Percentiles rank a stretch among this genome's conserved stretches.
phyloP scores from a whole-genome alignment of 2,797 vertebrate species.

The Bovichtus diacanthus region DNA sequence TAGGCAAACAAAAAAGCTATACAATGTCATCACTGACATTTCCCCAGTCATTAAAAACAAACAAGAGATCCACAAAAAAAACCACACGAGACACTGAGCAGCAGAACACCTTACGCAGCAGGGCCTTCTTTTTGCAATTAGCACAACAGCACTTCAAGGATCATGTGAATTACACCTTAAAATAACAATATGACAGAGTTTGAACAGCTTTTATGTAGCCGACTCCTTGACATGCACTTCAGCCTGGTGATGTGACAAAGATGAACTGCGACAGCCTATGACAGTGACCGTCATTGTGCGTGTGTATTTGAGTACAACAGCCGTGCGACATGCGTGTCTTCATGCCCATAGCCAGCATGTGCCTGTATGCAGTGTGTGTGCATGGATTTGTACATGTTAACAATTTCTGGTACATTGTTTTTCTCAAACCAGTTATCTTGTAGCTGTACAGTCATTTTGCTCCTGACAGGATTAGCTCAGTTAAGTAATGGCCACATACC shows the following conservation, averaged over 20 bases:
- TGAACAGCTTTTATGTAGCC: not conserved
- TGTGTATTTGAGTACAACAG: not conserved
- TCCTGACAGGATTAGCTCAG: not conserved
- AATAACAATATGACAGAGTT: not conserved
- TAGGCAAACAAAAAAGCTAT: not conserved
- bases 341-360: not conserved
- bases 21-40: not conserved
- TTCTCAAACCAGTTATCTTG: not conserved
- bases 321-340: not conserved
- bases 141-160: not conserved
- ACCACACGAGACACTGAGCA: not conserved
- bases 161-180: not conserved
- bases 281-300: not conserved
- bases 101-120: too few relatives aligned
- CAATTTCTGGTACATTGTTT: not conserved
- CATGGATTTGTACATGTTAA: not conserved
- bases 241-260: not conserved
- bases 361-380: not conserved
- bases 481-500: not conserved
- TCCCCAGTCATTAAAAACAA: not conserved
- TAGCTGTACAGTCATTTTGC: not conserved
- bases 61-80: constrained; percentile 7
- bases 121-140: too few relatives aligned
- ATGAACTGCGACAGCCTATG: not conserved
- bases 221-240: not conserved